Evolutionary conservation across 2,888 invertebrate species (phyloP).

Genomic region (Catocala sponsa): DNA sequence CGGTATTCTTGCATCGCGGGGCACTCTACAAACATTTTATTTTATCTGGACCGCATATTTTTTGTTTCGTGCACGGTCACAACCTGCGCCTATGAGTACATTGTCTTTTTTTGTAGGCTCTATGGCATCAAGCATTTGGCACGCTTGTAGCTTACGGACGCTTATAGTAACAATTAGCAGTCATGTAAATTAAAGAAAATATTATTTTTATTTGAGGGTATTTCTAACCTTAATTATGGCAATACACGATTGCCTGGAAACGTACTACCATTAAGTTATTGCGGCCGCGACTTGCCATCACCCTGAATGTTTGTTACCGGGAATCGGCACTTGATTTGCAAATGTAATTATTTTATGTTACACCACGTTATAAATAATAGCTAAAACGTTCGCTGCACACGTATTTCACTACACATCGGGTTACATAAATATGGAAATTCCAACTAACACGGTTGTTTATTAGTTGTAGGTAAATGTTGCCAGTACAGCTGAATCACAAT

Average conservation of each 20-base stretch:
- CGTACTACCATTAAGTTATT: conserved; percentile 18
- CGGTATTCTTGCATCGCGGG: too few species aligned
- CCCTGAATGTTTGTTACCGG: conserved; percentile 42
- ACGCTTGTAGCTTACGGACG: too few species aligned
- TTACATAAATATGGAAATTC: not conserved
- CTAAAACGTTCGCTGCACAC: not conserved
- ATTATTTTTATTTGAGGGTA: not conserved
- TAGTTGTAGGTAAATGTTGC: conserved; percentile 1
- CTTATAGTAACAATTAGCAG: too few species aligned
- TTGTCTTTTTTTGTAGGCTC: too few species aligned
- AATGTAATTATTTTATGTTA: conserved; percentile 44
- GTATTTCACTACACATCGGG: too few species aligned
- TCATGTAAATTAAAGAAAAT: too few species aligned
- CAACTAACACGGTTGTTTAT: conserved; percentile 4
- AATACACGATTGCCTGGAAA: conserved; percentile 18
- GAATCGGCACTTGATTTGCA: conserved; percentile 47
- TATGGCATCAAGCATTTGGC: too few species aligned
- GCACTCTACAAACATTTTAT: too few species aligned
- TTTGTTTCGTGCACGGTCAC: too few species aligned
- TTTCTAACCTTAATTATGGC: conserved; percentile 10
- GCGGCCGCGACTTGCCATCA: conserved; percentile 29
- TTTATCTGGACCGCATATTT: too few species aligned
- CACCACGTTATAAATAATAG: conserved; percentile 6
- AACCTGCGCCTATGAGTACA: too few species aligned
- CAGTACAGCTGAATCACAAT: not conserved